Conservation (phyloP, 2,797 vertebrate species). For the Euthynnus affinis region DNA sequence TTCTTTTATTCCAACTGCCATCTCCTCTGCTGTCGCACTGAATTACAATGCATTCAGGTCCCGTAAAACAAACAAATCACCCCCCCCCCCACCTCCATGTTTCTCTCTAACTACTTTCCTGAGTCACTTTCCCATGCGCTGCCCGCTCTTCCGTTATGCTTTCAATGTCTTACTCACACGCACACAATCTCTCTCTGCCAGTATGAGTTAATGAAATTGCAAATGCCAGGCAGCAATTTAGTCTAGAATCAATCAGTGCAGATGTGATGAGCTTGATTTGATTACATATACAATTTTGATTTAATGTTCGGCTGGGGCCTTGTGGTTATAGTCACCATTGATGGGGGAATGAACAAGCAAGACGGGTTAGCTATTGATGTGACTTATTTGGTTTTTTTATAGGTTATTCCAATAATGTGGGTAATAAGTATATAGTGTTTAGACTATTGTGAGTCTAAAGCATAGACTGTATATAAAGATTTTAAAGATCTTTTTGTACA, state of each 20-base stretch:
- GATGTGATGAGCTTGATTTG: constrained; percentile 80
- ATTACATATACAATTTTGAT: constrained; percentile 81
- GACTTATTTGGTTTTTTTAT: constrained; percentile 60
- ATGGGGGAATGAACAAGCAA: constrained; percentile 32
- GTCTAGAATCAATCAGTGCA: constrained; percentile 78
- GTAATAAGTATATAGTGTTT: constrained; percentile 17
- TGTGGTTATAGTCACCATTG: constrained; percentile 58
- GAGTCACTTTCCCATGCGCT: constrained; percentile 56
- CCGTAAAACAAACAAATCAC: constrained; percentile 76
- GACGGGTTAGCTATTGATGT: constrained; percentile 47
- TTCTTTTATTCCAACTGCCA: constrained; percentile 22
- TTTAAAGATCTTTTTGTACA: too few relatives aligned
- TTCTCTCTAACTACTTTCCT: constrained; percentile 72
- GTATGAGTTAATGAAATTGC: constrained; percentile 76
- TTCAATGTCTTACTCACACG: constrained; percentile 42
- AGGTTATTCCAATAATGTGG: constrained; percentile 19
- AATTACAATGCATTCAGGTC: constrained; percentile 66
- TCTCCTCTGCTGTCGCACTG: constrained; percentile 42
- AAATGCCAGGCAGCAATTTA: constrained; percentile 76
- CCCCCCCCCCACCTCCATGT: constrained; percentile 55
- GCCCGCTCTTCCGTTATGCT: constrained; percentile 31
- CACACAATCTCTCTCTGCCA: constrained; percentile 52
- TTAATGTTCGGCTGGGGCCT: constrained; percentile 71
- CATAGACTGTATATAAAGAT: too few relatives aligned
- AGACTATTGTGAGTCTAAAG: neutral